Conservation (phyloP, 2,888 invertebrate genomes). For the Apodemia zela region DNA sequence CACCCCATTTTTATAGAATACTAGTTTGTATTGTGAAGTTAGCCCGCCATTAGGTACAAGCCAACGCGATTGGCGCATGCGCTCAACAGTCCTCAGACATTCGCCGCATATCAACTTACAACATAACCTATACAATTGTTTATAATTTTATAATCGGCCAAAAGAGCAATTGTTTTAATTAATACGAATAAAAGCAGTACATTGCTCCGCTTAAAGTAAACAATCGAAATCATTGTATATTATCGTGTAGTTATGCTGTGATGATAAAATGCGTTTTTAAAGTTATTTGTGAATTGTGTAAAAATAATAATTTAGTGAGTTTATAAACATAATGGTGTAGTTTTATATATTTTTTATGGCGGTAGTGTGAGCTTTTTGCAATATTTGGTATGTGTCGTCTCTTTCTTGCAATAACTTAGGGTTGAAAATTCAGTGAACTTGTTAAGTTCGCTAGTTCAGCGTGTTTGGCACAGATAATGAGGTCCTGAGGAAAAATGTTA, state of each 20-base stretch:
- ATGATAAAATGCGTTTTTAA: too few relatives aligned
- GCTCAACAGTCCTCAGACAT: neutral
- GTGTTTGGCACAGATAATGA: too few relatives aligned
- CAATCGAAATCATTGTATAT: neutral
- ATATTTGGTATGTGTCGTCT: too few relatives aligned
- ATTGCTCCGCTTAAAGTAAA: neutral
- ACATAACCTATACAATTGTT: slow-evolving; percentile 10
- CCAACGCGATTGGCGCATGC: slow-evolving; percentile 12
- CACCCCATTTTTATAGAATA: neutral
- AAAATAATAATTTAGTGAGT: too few relatives aligned
- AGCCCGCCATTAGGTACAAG: slow-evolving; percentile 4
- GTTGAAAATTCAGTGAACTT: too few relatives aligned
- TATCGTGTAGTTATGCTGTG: neutral
- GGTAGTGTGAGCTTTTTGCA: too few relatives aligned
- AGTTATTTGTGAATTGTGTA: too few relatives aligned
- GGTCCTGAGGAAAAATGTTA: too few relatives aligned
- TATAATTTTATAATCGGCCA: neutral
- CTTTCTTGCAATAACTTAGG: too few relatives aligned
- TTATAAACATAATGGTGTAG: too few relatives aligned
- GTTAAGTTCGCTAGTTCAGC: too few relatives aligned
- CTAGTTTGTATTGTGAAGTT: slow-evolving; percentile 6
- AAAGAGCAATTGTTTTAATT: neutral
- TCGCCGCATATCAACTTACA: neutral
- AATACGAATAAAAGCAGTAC: neutral
- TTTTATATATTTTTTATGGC: too few relatives aligned